These are phyloP conservation scores for Mastomys coucha DNA, from an alignment of 2,113 vertebrate genomes.

Conservation along the genomic window DNA sequence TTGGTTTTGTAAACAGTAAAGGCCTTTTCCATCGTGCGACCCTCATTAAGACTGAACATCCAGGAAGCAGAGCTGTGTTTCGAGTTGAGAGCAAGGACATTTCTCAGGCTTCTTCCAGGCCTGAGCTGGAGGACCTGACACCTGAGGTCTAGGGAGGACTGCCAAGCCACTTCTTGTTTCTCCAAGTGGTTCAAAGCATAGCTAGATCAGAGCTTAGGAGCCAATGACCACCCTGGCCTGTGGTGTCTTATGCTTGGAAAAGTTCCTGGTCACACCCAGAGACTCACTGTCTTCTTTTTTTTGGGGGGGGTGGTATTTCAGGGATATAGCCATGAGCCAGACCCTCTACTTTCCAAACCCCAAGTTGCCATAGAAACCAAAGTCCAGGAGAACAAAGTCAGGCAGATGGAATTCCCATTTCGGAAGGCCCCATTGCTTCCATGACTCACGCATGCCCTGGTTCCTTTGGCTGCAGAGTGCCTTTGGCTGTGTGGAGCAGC, in stretches of 20 bases:
- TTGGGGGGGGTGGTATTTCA: not conserved
- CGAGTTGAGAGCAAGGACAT: not conserved
- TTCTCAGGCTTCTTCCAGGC: not conserved
- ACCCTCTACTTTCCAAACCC: slow-evolving; percentile 37
- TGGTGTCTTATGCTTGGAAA: not conserved
- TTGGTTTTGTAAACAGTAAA: not conserved
- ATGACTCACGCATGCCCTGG: slow-evolving; percentile 59
- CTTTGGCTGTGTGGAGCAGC: slow-evolving; percentile 8
- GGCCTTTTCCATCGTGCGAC: not conserved
- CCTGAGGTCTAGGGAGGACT: not conserved
- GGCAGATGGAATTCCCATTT: slow-evolving; percentile 76
- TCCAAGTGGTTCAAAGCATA: not conserved
- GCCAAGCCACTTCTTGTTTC: not conserved
- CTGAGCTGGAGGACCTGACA: not conserved
- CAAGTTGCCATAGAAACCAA: slow-evolving; percentile 62
- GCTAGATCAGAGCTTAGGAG: not conserved
- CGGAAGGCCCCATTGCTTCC: slow-evolving; percentile 53
- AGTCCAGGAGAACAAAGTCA: slow-evolving; percentile 69
- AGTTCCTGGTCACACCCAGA: not conserved
- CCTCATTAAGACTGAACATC: not conserved
- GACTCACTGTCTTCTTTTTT: not conserved
- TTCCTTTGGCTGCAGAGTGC: slow-evolving; percentile 2
- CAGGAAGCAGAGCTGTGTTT: not conserved
- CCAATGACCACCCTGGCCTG: no score
- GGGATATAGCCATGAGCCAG: not conserved